Conservation (phyloP, 2,888 invertebrate genomes). For the Platycheirus rosarum region DNA sequence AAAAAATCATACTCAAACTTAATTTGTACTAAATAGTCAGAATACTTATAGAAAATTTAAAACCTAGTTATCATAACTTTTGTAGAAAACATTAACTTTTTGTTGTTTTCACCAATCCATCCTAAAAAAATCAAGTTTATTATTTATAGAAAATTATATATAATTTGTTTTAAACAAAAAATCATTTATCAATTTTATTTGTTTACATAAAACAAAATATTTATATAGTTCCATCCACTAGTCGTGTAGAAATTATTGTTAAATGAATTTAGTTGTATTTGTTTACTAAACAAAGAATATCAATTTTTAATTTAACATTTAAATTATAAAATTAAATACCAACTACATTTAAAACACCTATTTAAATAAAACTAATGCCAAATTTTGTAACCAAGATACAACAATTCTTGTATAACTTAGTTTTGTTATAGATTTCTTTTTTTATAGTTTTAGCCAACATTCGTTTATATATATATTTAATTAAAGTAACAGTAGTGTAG, state of each 20-base stretch:
- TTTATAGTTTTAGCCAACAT: constrained; percentile 6
- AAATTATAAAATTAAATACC: not conserved
- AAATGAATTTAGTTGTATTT: constrained; percentile 57
- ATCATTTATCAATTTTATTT: too few relatives aligned
- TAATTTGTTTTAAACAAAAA: constrained; percentile 28
- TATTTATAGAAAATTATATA: constrained; percentile 45
- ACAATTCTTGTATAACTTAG: constrained; percentile 51
- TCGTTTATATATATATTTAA: constrained; percentile 14
- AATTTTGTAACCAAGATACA: constrained; percentile 65
- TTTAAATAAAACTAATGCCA: constrained; percentile 63
- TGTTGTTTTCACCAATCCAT: constrained; percentile 29
- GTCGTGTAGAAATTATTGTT: constrained; percentile 71
- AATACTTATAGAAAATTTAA: constrained; percentile 31
- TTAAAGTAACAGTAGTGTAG: constrained; percentile 53
- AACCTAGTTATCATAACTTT: constrained; percentile 17
- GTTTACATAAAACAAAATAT: too few relatives aligned
- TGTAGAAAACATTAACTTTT: constrained; percentile 1
- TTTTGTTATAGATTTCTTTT: constrained; percentile 36
- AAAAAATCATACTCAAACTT: constrained; percentile 14
- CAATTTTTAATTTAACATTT: too few relatives aligned
- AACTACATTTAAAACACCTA: not conserved
- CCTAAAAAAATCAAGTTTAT: constrained; percentile 48
- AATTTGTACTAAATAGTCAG: constrained; percentile 26
- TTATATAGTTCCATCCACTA: constrained; percentile 73
- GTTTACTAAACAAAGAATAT: constrained; percentile 9